Evolutionary conservation across 2,888 invertebrate species (phyloP).

Genomic region (Atrina japonica): DNA sequence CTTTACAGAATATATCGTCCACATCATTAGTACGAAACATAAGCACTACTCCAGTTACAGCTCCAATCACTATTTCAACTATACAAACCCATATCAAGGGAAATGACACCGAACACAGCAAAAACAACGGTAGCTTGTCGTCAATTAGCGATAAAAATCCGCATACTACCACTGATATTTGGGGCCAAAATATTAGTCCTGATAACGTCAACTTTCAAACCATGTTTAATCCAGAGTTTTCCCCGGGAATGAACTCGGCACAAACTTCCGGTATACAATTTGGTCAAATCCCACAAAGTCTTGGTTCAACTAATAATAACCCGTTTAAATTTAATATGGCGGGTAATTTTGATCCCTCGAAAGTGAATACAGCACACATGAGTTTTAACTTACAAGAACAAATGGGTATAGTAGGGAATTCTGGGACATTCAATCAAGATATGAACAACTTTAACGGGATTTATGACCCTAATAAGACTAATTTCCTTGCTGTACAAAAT

Average conservation of each 20-base stretch:
- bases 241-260: constrained; percentile 5
- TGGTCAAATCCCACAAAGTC: neutral
- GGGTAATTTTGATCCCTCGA: constrained; percentile 31
- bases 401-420: constrained; percentile 20
- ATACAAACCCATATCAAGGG: too few relatives aligned
- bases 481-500: constrained; percentile 19
- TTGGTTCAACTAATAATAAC: neutral
- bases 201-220: constrained; percentile 23
- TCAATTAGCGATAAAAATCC: too few relatives aligned
- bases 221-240: constrained; percentile 11
- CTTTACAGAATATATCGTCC: too few relatives aligned
- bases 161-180: too few relatives aligned
- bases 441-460: constrained; percentile 6
- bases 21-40: too few relatives aligned
- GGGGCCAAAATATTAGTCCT: too few relatives aligned
- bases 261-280: constrained; percentile 4
- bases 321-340: neutral
- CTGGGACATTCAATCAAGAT: neutral
- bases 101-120: too few relatives aligned
- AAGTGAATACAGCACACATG: constrained; percentile 27
- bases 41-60: too few relatives aligned
- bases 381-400: constrained; percentile 26
- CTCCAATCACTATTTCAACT: too few relatives aligned
- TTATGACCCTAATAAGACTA: constrained; percentile 26
- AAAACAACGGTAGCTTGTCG: too few relatives aligned